phyloP scores from a whole-genome alignment of 2,797 vertebrate species.

The Neomorphus geoffroyi region DNA sequence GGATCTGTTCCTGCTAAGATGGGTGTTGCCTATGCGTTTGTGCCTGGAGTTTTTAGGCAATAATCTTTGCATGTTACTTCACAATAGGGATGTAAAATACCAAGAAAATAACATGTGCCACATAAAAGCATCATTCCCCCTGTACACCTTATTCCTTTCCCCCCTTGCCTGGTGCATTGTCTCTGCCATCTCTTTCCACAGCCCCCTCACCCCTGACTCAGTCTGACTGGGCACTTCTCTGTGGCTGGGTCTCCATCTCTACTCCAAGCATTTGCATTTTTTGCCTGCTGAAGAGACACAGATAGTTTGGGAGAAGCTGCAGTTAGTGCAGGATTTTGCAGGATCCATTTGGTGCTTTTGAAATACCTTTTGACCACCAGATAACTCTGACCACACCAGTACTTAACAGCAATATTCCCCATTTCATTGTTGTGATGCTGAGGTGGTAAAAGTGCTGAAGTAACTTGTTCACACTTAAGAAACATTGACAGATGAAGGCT shows the following conservation, averaged over 20 bases:
- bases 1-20: not conserved
- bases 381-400: not conserved
- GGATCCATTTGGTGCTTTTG: not conserved
- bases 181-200: not conserved
- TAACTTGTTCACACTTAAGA: not conserved
- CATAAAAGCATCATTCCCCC: not conserved
- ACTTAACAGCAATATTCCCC: not conserved
- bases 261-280: not conserved
- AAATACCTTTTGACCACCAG: not conserved
- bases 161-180: not conserved
- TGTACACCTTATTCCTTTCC: not conserved
- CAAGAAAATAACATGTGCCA: not conserved
- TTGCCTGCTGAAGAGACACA: not conserved
- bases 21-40: not conserved
- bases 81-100: conserved; percentile 1
- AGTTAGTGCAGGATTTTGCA: not conserved
- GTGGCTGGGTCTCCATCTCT: not conserved
- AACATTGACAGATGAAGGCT: not conserved
- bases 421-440: not conserved
- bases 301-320: not conserved
- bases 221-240: not conserved
- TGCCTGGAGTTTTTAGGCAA: not conserved
- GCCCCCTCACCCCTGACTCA: not conserved
- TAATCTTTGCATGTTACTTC: not conserved
- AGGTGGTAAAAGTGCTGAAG: not conserved